Conservation (phyloP, 30 jellyfish, hydroid and myxozoan genomes). For the Cassiopea xamachana region DNA sequence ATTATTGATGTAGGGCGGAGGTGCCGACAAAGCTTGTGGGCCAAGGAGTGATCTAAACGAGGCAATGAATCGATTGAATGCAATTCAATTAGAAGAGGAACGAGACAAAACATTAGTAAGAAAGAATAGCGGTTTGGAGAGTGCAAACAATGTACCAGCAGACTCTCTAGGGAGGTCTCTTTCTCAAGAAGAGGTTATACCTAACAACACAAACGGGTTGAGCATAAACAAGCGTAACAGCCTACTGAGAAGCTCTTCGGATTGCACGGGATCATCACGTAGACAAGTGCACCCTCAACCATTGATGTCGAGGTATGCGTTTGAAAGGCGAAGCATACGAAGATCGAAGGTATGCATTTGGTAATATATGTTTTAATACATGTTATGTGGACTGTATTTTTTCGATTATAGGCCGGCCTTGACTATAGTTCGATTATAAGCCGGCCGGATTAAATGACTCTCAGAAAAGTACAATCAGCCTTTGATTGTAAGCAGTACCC, state of each 20-base stretch:
- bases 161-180: constrained; percentile 55
- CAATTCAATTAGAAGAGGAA: neutral
- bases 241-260: constrained; percentile 88
- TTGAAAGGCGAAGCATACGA: constrained; percentile 80
- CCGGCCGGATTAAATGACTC: too few species aligned
- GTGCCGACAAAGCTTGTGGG: neutral
- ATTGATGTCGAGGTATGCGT: constrained; percentile 68
- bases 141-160: neutral
- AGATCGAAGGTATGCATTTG: constrained; percentile 52
- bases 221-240: constrained; percentile 56
- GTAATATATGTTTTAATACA: too few species aligned
- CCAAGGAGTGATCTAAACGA: constrained; percentile 28
- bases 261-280: constrained; percentile 88
- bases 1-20: constrained; percentile 34
- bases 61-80: constrained; percentile 16
- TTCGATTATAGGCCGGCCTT: too few species aligned
- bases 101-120: neutral
- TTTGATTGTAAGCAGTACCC: too few species aligned
- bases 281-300: constrained; percentile 59
- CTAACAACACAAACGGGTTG: constrained; percentile 29
- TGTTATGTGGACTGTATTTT: too few species aligned
- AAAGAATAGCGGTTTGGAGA: neutral
- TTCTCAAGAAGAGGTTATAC: constrained; percentile 66
- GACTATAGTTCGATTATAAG: too few species aligned
- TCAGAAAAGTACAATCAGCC: too few species aligned